These are phyloP conservation scores for Chrysopa pallens DNA, from an alignment of 1,140 invertebrate genomes.

Conservation along the genomic window DNA sequence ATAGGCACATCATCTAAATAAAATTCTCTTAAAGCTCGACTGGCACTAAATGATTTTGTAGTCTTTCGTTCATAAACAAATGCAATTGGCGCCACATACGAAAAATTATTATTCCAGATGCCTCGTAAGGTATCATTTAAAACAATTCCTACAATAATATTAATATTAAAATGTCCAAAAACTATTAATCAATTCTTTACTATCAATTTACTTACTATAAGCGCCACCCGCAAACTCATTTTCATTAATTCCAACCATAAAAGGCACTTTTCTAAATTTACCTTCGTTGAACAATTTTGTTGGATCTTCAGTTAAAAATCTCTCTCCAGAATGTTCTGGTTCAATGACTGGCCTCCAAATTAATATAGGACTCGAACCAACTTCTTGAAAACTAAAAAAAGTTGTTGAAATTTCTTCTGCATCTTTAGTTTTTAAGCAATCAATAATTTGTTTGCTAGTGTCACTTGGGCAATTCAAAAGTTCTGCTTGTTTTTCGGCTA, in stretches of 20 bases:
- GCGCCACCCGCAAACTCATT: constrained; percentile 43
- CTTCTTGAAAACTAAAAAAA: constrained; percentile 21
- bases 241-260: constrained; percentile 41
- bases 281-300: constrained; percentile 32
- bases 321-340: constrained; percentile 42
- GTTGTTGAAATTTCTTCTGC: background rate
- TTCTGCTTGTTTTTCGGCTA: constrained; percentile 47
- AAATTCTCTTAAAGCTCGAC: constrained; percentile 23
- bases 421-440: constrained; percentile 36
- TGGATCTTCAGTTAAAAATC: constrained; percentile 42
- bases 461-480: constrained; percentile 43
- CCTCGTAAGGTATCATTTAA: constrained; percentile 22
- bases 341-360: constrained; percentile 50
- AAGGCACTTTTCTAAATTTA: constrained; percentile 39
- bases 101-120: constrained; percentile 29
- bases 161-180: background rate
- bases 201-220: constrained; percentile 25
- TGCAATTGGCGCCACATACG: constrained; percentile 29
- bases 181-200: background rate
- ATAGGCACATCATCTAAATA: constrained; percentile 22
- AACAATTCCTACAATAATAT: constrained; percentile 21
- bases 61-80: constrained; percentile 32
- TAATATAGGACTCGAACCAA: constrained; percentile 34
- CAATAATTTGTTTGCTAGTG: constrained; percentile 29
- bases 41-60: constrained; percentile 24